Percentiles rank a stretch among this genome's conserved stretches.
Evolutionary conservation across 2,888 invertebrate species (phyloP).

Genomic region (Coelinius sp.): DNA sequence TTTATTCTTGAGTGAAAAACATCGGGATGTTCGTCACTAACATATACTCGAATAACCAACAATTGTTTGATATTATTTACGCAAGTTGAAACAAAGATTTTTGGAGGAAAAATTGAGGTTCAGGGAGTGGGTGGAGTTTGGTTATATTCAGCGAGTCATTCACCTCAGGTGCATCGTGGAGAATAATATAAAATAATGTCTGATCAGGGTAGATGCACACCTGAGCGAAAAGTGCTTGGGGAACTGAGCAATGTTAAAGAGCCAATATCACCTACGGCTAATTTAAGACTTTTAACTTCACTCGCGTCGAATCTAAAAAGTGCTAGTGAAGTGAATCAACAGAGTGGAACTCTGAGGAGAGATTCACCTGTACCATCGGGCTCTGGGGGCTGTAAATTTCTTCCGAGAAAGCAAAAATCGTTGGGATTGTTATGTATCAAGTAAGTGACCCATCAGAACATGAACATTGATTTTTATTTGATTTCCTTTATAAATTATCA

Average conservation of each 20-base stretch:
- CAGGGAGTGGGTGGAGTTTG: conserved; percentile 1
- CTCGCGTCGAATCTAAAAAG: conserved; percentile 75
- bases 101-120: not conserved
- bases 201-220: conserved; percentile 41
- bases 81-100: not conserved
- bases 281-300: conserved; percentile 78
- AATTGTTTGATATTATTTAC: not conserved
- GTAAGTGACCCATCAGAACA: conserved; percentile 73
- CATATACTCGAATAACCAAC: not conserved
- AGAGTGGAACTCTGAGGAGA: conserved; percentile 26
- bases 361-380: conserved; percentile 33
- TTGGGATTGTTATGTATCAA: conserved; percentile 76
- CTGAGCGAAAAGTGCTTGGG: conserved; percentile 69
- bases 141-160: conserved; percentile 16
- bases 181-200: conserved; percentile 32
- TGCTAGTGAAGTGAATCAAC: conserved; percentile 57
- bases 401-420: conserved; percentile 74
- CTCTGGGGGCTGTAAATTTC: conserved; percentile 48
- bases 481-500: too few species aligned
- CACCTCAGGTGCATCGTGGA: not conserved
- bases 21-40: not conserved
- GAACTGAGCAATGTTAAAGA: conserved; percentile 74
- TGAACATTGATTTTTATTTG: conserved; percentile 68
- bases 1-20: not conserved
- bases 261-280: conserved; percentile 78